Percentiles rank a stretch among this genome's conserved stretches.
Conservation (phyloP, 2,888 invertebrate species). For the Drosophila anomalata region DNA sequence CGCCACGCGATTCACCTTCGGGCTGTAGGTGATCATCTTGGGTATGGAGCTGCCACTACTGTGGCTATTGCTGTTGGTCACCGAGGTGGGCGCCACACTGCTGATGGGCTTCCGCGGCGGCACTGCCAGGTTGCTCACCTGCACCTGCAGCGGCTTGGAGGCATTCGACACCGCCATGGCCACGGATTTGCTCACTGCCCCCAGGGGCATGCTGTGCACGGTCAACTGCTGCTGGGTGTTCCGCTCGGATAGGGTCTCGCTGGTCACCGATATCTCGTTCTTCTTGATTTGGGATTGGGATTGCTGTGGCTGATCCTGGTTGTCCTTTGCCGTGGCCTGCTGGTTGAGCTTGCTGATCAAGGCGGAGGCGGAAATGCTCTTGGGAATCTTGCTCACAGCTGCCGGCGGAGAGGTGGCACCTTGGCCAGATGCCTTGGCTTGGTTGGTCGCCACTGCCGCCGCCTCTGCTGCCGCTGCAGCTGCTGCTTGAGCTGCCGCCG, state of each 20-base stretch:
- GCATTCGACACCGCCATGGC: constrained; percentile 80
- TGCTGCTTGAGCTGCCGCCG: constrained; percentile 50
- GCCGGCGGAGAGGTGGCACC: constrained; percentile 37
- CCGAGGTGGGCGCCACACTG: constrained; percentile 92
- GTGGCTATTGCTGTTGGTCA: constrained; percentile 74
- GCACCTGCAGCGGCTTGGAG: constrained; percentile 75
- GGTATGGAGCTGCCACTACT: constrained; percentile 69
- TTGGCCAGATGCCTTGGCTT: constrained; percentile 23
- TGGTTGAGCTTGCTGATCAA: constrained; percentile 75
- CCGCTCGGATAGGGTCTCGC: constrained; percentile 77
- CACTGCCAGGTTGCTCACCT: constrained; percentile 81
- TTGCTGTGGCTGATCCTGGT: constrained; percentile 30
- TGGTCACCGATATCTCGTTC: constrained; percentile 79
- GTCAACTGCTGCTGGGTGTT: constrained; percentile 85
- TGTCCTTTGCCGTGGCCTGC: constrained; percentile 50
- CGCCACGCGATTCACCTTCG: constrained; percentile 85
- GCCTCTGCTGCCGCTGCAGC: constrained; percentile 41
- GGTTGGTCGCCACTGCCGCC: constrained; percentile 21
- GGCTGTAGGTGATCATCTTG: constrained; percentile 83
- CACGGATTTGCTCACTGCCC: constrained; percentile 83
- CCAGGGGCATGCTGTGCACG: constrained; percentile 86
- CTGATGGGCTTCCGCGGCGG: constrained; percentile 92
- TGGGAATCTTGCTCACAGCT: constrained; percentile 75
- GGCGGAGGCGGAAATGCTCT: constrained; percentile 72
- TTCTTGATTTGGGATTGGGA: constrained; percentile 51